Base-by-base conservation (phyloP, 2,888 invertebrate genomes). In the Napeogenes sylphis region DNA sequence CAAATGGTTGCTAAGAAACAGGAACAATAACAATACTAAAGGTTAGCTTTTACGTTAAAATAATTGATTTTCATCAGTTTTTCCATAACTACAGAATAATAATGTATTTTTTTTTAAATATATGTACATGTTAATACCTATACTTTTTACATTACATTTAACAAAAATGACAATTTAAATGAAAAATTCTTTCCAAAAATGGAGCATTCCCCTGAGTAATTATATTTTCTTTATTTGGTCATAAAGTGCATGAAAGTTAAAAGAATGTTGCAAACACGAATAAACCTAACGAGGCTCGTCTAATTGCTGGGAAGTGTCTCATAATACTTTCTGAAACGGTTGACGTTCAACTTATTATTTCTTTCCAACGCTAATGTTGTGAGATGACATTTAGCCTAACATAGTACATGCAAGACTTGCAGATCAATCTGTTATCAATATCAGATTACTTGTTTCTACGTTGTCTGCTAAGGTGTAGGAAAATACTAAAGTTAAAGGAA, bases 261-360 rank as follows among this genome's bases (percentile, higher is more conserved):
- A 74, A 74, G 75, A 74, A 72, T 71, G 73, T 74, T 72, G 77
- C 75, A 75, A 76, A 74, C 75, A 73, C 76, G 63, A 79, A 78
- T 83, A 77, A 84, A 85, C 78, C 78, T 87, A 90, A 89, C 87
- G 89, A 87, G 82, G 72, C 77, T 71, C 74, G 77, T 84, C 87
- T 90, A 90, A 90, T 90, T 90, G 88, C 87, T 86, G 84, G 84
- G 85, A 88, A 89, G 86, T 84, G 81, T 83, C 82, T 72, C 75
- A 75, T 74, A 79, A 79, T 77, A 73, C 75, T 72, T 67, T 58
- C 70, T 66, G 72, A 75, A 74, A 72, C 62, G 69, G 71, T 71
- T 73, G 75, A 69, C 75, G 73, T 75, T 74, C 75, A 68, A 75
- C 73, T 74, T 82, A 81, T 78, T 84, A 83, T 83, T 85, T 80